phyloP scores from a whole-genome alignment of 2,888 invertebrate species.

The Plagiodera versicolora region DNA sequence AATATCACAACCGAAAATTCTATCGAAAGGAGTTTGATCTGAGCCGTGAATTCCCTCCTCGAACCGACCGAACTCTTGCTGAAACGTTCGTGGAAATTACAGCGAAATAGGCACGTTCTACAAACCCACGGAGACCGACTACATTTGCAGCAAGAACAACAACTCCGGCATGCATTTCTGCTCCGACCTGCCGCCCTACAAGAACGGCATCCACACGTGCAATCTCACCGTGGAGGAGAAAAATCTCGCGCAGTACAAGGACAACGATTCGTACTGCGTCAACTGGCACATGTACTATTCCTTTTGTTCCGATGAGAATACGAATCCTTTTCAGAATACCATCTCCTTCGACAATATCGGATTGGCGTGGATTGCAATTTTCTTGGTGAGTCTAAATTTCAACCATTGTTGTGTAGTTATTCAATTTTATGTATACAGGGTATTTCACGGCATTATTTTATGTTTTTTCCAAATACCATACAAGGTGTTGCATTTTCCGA shows the following conservation, averaged over 20 bases:
- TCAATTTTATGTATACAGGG: no score
- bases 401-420: no score
- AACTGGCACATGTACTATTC: slow-evolving; percentile 99
- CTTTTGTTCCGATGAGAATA: slow-evolving; percentile 86
- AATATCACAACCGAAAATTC: no score
- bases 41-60: no score
- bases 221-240: slow-evolving; percentile 63
- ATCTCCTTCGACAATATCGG: slow-evolving; percentile 99
- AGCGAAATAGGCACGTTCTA: slow-evolving; percentile 75
- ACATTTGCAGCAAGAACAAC: slow-evolving; percentile 92
- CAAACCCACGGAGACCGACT: slow-evolving; percentile 83
- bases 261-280: slow-evolving; percentile 72
- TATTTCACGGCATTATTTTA: no score
- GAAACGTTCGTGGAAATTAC: slow-evolving; percentile 42
- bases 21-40: background rate
- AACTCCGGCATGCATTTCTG: slow-evolving; percentile 96
- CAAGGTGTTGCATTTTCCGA: no score
- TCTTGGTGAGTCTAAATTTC: slow-evolving; percentile 96
- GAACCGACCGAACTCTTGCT: slow-evolving; percentile 11
- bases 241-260: slow-evolving; percentile 40
- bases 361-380: slow-evolving; percentile 99
- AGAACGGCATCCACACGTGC: slow-evolving; percentile 74
- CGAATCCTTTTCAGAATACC: slow-evolving; percentile 98
- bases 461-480: no score
- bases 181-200: slow-evolving; percentile 77